A percentile compares a stretch with the other conserved stretches of the same genome.
These are phyloP conservation scores for Cataglyphis rosenhaueri DNA, from an alignment of 2,888 invertebrate species.

Conservation along the genomic window DNA sequence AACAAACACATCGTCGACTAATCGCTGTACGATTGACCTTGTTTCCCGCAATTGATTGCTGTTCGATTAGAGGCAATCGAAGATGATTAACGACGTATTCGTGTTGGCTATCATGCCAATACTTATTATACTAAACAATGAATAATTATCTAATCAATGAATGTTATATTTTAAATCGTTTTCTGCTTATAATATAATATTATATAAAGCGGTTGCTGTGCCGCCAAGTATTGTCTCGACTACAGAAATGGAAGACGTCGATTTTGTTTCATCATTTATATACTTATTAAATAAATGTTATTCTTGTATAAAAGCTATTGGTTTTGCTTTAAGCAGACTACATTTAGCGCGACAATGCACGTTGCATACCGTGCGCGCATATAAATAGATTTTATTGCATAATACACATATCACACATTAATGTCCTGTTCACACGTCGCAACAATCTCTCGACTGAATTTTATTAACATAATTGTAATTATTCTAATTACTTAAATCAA, in stretches of 20 bases:
- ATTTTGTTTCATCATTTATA: constrained; percentile 75
- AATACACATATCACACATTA: constrained; percentile 83
- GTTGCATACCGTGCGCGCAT: constrained; percentile 72
- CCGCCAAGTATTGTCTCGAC: constrained; percentile 18
- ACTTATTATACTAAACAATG: constrained; percentile 27
- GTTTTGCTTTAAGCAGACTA: constrained; percentile 23
- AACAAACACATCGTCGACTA: constrained; percentile 53
- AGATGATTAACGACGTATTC: constrained; percentile 23
- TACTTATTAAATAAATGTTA: constrained; percentile 47
- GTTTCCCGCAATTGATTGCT: background rate
- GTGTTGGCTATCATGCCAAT: background rate
- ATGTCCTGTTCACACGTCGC: constrained; percentile 74
- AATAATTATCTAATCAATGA: constrained; percentile 17
- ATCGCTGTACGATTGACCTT: constrained; percentile 22
- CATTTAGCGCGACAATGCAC: constrained; percentile 66
- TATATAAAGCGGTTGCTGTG: background rate
- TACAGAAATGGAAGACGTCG: constrained; percentile 81
- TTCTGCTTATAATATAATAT: background rate
- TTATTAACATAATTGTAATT: constrained; percentile 2
- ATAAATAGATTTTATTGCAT: constrained; percentile 83
- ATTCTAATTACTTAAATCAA: background rate
- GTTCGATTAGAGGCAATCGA: background rate
- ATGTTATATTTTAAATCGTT: background rate
- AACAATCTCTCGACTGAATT: background rate
- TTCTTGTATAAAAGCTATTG: constrained; percentile 62